Percentiles rank a stretch among this genome's conserved stretches.
Conservation (phyloP, 1,140 invertebrate species). For the Magallana ariakensis region DNA sequence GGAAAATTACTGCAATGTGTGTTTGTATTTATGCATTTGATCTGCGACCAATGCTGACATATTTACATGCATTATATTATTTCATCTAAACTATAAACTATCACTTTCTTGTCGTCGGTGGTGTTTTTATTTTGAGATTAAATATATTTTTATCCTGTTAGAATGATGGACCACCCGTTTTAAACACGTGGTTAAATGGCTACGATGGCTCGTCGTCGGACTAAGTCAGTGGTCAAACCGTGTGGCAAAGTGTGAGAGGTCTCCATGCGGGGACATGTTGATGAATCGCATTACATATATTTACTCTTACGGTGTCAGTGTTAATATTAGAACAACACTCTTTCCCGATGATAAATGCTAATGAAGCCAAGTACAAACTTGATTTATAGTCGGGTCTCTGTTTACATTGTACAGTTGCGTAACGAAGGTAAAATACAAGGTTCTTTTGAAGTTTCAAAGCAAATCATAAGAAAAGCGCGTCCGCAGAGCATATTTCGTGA, state of each 20-base stretch:
- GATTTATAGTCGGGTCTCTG: not conserved
- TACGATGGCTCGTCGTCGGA: not conserved
- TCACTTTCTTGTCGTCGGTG: too few species aligned
- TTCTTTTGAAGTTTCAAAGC: too few species aligned
- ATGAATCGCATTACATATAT: constrained; percentile 1
- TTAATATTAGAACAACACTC: not conserved
- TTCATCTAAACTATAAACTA: too few species aligned
- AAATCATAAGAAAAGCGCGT: too few species aligned
- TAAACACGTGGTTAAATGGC: not conserved
- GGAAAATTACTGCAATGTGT: too few species aligned
- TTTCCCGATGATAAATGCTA: not conserved
- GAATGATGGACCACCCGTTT: too few species aligned
- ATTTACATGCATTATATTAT: too few species aligned
- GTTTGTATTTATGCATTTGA: too few species aligned
- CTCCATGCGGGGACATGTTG: not conserved
- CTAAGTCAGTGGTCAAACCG: not conserved
- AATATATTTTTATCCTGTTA: too few species aligned
- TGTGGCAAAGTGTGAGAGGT: not conserved
- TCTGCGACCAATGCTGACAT: too few species aligned
- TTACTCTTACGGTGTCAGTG: not conserved
- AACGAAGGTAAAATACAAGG: not conserved
- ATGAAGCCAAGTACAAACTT: not conserved
- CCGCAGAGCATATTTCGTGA: too few species aligned
- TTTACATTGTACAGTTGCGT: not conserved
- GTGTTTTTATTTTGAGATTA: too few species aligned